Conservation (phyloP, 2,888 invertebrate genomes). For the Priocnemis perturbator region DNA sequence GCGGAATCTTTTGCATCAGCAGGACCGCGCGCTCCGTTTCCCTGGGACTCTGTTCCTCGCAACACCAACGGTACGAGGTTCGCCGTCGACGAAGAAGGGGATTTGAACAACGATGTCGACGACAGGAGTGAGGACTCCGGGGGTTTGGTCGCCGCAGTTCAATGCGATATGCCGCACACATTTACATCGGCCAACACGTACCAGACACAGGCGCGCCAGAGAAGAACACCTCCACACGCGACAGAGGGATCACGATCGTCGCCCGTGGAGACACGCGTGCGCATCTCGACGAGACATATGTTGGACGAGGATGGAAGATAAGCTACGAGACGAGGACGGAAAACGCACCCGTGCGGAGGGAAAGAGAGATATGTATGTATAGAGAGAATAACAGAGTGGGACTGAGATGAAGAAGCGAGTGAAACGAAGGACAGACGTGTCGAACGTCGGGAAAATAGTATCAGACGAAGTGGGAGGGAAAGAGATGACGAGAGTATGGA, state of each 20-base stretch:
- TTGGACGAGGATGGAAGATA: slow-evolving; percentile 25
- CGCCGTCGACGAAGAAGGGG: too few species aligned
- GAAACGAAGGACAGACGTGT: not conserved
- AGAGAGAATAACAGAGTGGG: slow-evolving; percentile 6
- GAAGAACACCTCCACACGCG: not conserved
- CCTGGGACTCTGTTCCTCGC: too few species aligned
- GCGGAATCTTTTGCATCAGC: too few species aligned
- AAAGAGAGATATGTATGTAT: not conserved
- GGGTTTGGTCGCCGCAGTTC: slow-evolving; percentile 37
- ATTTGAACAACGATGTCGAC: too few species aligned
- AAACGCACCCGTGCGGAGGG: not conserved
- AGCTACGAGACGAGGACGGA: not conserved
- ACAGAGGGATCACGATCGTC: slow-evolving; percentile 23
- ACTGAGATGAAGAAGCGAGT: slow-evolving; percentile 1
- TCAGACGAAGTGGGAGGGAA: not conserved
- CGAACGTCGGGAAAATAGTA: not conserved
- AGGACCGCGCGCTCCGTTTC: too few species aligned
- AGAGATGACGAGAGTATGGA: not conserved
- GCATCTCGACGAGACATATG: slow-evolving; percentile 36
- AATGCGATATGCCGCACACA: slow-evolving; percentile 7
- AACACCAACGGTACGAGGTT: too few species aligned
- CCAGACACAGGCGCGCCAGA: not conserved
- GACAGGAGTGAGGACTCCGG: slow-evolving; percentile 11
- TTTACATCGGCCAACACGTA: not conserved
- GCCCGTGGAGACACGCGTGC: slow-evolving; percentile 46